phyloP scores from a whole-genome alignment of 2,113 vertebrate genomes.

The Columba janthina region DNA sequence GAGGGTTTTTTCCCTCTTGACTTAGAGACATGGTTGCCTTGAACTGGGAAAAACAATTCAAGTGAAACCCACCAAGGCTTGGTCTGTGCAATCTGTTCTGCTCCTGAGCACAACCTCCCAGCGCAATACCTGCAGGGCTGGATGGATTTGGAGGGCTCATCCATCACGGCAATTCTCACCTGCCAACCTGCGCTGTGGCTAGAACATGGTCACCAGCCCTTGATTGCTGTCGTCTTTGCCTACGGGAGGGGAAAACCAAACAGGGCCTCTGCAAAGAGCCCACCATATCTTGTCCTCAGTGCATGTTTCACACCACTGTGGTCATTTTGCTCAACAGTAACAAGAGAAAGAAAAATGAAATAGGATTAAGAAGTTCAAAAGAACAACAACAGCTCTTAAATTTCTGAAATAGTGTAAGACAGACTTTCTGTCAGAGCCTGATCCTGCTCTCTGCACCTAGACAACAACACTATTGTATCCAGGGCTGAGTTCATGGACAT shows the following conservation, averaged over 20 bases:
- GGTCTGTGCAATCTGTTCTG: background rate
- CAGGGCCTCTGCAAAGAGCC: background rate
- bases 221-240: background rate
- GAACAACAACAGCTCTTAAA: background rate
- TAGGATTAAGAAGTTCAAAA: background rate
- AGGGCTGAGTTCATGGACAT: background rate
- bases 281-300: background rate
- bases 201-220: background rate
- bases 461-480: background rate
- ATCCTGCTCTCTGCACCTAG: background rate
- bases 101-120: background rate
- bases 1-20: background rate
- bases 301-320: background rate
- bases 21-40: background rate
- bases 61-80: background rate
- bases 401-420: background rate
- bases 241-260: background rate
- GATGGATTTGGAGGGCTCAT: background rate
- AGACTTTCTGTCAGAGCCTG: background rate
- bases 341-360: background rate
- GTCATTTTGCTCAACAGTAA: background rate
- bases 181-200: background rate
- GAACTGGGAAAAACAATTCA: background rate
- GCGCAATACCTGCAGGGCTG: background rate
- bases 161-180: background rate